phyloP scores from a whole-genome alignment of 2,888 invertebrate species.

The Glyphotaelius pellucidus region DNA sequence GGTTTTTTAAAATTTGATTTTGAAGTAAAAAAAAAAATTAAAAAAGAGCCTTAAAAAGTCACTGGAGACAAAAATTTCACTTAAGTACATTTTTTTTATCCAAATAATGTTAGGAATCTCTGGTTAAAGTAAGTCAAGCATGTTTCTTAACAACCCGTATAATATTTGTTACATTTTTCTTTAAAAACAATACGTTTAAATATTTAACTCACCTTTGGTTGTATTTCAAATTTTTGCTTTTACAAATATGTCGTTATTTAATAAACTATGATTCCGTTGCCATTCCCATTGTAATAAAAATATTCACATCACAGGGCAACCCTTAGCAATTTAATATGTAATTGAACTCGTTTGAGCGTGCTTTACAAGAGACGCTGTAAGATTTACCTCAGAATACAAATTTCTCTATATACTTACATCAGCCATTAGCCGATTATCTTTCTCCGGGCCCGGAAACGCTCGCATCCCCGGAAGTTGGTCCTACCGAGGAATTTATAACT shows the following conservation, averaged over 20 bases:
- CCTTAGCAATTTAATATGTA: neutral
- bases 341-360: slow-evolving; percentile 2
- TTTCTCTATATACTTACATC: slow-evolving; percentile 17
- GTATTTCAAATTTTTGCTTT: no score
- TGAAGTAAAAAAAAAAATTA: no score
- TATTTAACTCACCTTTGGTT: no score
- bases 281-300: neutral
- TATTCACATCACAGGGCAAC: neutral
- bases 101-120: no score
- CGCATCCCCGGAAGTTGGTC: slow-evolving; percentile 16
- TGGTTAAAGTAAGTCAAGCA: no score
- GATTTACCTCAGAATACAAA: slow-evolving; percentile 27
- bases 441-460: neutral
- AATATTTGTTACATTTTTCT: no score
- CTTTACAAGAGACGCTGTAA: neutral
- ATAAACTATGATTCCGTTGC: neutral
- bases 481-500: slow-evolving; percentile 13
- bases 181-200: no score
- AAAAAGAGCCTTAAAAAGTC: no score
- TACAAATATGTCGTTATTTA: neutral
- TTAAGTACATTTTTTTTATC: no score
- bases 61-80: no score
- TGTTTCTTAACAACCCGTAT: no score
- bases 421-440: slow-evolving; percentile 43
- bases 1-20: no score